phyloP scores from a whole-genome alignment of 2,888 invertebrate genomes.

The Thelaira solivaga region DNA sequence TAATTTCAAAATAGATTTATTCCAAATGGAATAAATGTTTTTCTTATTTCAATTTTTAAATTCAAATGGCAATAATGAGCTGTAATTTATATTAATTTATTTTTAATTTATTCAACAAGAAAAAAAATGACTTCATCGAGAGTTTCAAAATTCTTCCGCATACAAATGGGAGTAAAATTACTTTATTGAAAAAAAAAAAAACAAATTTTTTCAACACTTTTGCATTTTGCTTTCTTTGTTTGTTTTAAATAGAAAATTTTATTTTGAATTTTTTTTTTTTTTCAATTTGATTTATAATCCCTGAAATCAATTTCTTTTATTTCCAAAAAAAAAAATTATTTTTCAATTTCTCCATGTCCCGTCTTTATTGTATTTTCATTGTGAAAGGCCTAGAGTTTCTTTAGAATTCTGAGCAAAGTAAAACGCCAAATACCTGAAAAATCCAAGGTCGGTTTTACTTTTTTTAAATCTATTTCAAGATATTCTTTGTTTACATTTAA shows the following conservation, averaged over 20 bases:
- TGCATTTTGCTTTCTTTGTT: neutral
- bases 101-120: constrained; percentile 42
- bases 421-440: neutral
- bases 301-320: neutral
- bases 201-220: too few relatives aligned
- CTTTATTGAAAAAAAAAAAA: neutral
- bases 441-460: too few relatives aligned
- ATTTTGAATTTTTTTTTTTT: too few relatives aligned
- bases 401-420: neutral
- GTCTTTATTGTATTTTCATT: neutral
- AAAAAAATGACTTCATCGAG: constrained; percentile 17
- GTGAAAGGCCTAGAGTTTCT: neutral
- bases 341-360: neutral
- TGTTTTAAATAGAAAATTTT: neutral
- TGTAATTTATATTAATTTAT: constrained; percentile 46
- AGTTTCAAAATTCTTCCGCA: constrained; percentile 45
- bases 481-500: too few relatives aligned
- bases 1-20: constrained; percentile 14
- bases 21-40: neutral
- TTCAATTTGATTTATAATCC: neutral
- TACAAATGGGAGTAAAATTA: neutral
- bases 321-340: too few relatives aligned
- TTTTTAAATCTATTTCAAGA: too few relatives aligned
- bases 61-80: constrained; percentile 34
- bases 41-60: neutral